phyloP scores from a whole-genome alignment of 2,113 vertebrate species.

The Danionella cerebrum region DNA sequence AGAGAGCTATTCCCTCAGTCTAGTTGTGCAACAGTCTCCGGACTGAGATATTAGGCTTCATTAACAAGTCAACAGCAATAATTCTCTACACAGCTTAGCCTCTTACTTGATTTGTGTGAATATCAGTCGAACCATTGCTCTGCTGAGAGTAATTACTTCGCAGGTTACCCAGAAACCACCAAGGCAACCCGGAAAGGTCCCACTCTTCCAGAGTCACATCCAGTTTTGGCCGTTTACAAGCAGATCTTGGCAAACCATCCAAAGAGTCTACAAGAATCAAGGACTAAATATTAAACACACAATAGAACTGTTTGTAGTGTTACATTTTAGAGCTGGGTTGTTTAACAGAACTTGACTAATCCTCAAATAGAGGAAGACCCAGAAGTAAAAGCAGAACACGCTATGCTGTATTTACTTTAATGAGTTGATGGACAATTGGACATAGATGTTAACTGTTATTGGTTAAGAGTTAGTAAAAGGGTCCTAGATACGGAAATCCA shows the following conservation, averaged over 20 bases:
- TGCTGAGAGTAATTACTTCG: conserved; percentile 80
- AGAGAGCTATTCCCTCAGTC: conserved; percentile 63
- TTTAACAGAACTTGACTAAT: no score
- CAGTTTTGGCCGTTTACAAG: conserved; percentile 77
- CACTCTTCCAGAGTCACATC: conserved; percentile 88
- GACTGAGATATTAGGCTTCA: neutral
- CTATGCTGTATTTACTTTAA: no score
- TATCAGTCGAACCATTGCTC: conserved; percentile 92
- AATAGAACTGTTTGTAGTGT: no score
- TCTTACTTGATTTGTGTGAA: conserved; percentile 93
- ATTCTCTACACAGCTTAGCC: neutral
- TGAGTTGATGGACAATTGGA: no score
- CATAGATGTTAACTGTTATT: no score
- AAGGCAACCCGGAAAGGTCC: conserved; percentile 91
- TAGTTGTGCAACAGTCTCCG: conserved; percentile 29
- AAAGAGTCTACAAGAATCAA: conserved; percentile 62
- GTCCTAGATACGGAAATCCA: no score
- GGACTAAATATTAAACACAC: no score
- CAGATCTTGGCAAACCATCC: conserved; percentile 63
- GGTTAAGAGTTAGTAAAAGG: no score
- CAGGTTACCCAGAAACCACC: conserved; percentile 98
- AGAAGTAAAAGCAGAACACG: no score
- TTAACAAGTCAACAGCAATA: neutral
- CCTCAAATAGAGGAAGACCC: no score
- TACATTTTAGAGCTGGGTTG: no score